phyloP scores from a whole-genome alignment of 1,140 invertebrate species.

The Holotrichia oblita region DNA sequence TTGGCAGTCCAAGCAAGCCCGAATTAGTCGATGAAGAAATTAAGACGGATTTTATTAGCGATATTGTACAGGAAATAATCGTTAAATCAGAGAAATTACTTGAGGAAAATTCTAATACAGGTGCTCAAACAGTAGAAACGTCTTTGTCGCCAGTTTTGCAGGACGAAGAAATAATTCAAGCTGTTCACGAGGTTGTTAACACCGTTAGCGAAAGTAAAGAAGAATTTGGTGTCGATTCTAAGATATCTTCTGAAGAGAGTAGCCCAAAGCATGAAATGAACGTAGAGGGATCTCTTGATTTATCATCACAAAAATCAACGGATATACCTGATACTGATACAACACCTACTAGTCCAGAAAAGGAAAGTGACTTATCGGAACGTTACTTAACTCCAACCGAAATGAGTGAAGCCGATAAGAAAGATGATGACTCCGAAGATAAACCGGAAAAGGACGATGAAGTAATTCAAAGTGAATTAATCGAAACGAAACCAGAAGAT shows the following conservation, averaged over 20 bases:
- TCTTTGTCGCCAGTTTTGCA: constrained; percentile 63
- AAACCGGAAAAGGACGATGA: constrained; percentile 49
- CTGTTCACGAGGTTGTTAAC: constrained; percentile 63
- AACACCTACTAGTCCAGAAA: constrained; percentile 51
- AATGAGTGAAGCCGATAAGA: constrained; percentile 53
- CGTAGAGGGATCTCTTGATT: constrained; percentile 16
- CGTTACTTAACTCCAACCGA: constrained; percentile 59
- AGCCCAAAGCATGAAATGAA: constrained; percentile 25
- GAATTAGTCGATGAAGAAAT: constrained; percentile 63
- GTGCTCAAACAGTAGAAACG: constrained; percentile 46
- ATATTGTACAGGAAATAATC: constrained; percentile 69
- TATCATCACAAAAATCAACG: constrained; percentile 25
- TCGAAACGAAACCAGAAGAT: constrained; percentile 62
- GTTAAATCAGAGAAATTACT: constrained; percentile 68
- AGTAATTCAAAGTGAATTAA: constrained; percentile 63
- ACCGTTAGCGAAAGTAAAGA: constrained; percentile 51
- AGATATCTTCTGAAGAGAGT: constrained; percentile 32
- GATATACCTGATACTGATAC: constrained; percentile 40
- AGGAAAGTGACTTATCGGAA: constrained; percentile 59
- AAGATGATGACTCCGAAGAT: constrained; percentile 49
- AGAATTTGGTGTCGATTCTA: constrained; percentile 8
- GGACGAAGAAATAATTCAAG: constrained; percentile 65
- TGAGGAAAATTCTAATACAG: constrained; percentile 53
- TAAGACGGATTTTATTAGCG: constrained; percentile 65
- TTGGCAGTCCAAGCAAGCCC: constrained; percentile 54